phyloP scores from a whole-genome alignment of 2,888 invertebrate species.

The Scaptomyza caliginosa region DNA sequence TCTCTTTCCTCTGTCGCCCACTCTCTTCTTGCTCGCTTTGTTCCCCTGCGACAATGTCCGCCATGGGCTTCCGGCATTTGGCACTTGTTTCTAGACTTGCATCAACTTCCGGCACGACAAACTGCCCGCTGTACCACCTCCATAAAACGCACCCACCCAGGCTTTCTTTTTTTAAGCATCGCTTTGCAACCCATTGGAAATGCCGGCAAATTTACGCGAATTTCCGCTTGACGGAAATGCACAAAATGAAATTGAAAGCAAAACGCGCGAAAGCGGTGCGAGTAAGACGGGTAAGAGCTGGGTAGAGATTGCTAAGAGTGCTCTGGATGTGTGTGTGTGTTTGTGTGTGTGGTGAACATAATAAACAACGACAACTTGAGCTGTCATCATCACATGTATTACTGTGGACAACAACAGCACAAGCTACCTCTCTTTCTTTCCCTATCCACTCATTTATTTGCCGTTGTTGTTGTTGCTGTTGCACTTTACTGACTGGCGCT shows the following conservation, averaged over 20 bases:
- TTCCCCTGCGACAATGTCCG: slow-evolving; percentile 46
- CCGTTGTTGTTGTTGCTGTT: slow-evolving; percentile 7
- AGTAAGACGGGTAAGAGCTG: background rate
- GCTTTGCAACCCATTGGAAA: slow-evolving; percentile 48
- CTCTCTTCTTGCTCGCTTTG: slow-evolving; percentile 26
- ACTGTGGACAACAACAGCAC: slow-evolving; percentile 36
- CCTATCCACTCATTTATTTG: background rate
- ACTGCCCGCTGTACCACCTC: slow-evolving; percentile 15
- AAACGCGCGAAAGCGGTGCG: slow-evolving; percentile 11
- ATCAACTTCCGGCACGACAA: slow-evolving; percentile 68
- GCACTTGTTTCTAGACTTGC: slow-evolving; percentile 78
- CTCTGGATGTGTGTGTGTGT: too few relatives aligned
- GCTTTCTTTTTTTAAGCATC: background rate
- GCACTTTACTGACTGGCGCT: slow-evolving; percentile 26
- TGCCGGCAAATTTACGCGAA: slow-evolving; percentile 75
- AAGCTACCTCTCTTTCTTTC: too few relatives aligned
- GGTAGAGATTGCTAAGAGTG: too few relatives aligned
- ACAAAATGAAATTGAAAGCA: slow-evolving; percentile 73
- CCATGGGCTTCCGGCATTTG: slow-evolving; percentile 73
- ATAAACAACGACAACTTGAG: slow-evolving; percentile 52
- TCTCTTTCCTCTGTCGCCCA: background rate
- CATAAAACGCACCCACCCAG: background rate
- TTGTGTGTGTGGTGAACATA: background rate
- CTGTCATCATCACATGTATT: slow-evolving; percentile 59
- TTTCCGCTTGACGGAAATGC: slow-evolving; percentile 77